Evolutionary conservation across 2,888 invertebrate species (phyloP).

Genomic region (Liodrosophila aerea): DNA sequence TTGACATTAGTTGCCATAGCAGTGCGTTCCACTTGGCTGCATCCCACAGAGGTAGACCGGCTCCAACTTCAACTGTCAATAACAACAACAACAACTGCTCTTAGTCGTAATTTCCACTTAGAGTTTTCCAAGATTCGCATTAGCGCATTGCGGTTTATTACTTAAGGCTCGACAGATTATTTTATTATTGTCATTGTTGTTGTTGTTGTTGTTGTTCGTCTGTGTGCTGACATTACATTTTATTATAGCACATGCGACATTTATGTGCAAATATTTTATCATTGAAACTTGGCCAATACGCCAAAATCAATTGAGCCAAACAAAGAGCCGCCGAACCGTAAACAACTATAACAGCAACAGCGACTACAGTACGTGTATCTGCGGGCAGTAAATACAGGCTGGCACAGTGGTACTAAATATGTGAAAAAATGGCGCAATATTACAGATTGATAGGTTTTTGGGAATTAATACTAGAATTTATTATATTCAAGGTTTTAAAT

Average conservation of each 20-base stretch:
- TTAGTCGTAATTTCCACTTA: constrained; percentile 4
- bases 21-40: constrained; percentile 52
- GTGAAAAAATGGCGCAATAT: background rate
- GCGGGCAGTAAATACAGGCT: constrained; percentile 23
- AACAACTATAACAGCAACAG: constrained; percentile 48
- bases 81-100: constrained; percentile 1
- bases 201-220: constrained; percentile 14
- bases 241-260: constrained; percentile 75
- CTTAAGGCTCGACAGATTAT: constrained; percentile 51
- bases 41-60: constrained; percentile 22
- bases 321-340: constrained; percentile 56
- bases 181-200: constrained; percentile 20
- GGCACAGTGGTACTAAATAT: constrained; percentile 20
- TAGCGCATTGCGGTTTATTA: constrained; percentile 74
- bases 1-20: constrained; percentile 65
- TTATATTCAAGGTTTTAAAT: too few species aligned
- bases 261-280: constrained; percentile 78
- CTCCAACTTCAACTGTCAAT: constrained; percentile 12
- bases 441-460: too few species aligned
- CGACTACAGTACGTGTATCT: too few species aligned
- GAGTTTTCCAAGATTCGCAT: constrained; percentile 41
- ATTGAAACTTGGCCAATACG: constrained; percentile 64
- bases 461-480: too few species aligned
- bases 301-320: constrained; percentile 42
- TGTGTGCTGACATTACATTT: constrained; percentile 65